Percentiles rank a stretch among this genome's conserved stretches.
These are phyloP conservation scores for Catocala nupta DNA, from an alignment of 2,888 invertebrate genomes.

Conservation along the genomic window DNA sequence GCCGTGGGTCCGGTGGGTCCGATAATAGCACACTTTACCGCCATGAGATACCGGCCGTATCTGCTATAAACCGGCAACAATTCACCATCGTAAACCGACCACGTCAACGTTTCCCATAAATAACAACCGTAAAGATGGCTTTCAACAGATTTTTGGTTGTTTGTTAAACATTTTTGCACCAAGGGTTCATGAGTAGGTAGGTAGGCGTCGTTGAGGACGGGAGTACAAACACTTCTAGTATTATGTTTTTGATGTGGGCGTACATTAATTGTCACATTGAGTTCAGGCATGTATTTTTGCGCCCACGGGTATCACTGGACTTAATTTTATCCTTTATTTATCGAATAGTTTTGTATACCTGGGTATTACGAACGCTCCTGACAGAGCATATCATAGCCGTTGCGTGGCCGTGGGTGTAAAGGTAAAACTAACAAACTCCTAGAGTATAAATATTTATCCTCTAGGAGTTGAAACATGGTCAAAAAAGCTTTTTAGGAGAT, in stretches of 20 bases:
- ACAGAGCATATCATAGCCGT: too few species aligned
- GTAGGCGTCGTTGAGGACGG: background rate
- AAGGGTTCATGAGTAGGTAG: background rate
- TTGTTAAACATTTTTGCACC: conserved; percentile 30
- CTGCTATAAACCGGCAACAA: conserved; percentile 60
- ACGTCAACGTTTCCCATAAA: conserved; percentile 58
- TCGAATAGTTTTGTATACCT: too few species aligned
- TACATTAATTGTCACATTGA: background rate
- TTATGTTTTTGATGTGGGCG: background rate
- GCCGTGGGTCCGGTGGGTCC: conserved; percentile 42
- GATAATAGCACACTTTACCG: conserved; percentile 48
- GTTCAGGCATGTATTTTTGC: too few species aligned
- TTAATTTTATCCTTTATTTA: too few species aligned
- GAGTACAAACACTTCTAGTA: too few species aligned
- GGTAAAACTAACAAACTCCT: too few species aligned
- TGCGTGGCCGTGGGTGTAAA: too few species aligned
- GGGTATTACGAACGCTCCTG: too few species aligned
- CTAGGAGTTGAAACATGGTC: too few species aligned
- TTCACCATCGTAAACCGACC: conserved; percentile 67
- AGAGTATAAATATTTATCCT: too few species aligned
- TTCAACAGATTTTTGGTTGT: conserved; percentile 49
- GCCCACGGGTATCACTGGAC: too few species aligned
- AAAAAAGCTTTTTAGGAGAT: too few species aligned
- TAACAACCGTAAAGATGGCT: conserved; percentile 58
- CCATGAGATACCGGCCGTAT: conserved; percentile 48